Evolutionary conservation across 2,113 vertebrate genomes (phyloP).

Genomic region (Ammodytes marinus): DNA sequence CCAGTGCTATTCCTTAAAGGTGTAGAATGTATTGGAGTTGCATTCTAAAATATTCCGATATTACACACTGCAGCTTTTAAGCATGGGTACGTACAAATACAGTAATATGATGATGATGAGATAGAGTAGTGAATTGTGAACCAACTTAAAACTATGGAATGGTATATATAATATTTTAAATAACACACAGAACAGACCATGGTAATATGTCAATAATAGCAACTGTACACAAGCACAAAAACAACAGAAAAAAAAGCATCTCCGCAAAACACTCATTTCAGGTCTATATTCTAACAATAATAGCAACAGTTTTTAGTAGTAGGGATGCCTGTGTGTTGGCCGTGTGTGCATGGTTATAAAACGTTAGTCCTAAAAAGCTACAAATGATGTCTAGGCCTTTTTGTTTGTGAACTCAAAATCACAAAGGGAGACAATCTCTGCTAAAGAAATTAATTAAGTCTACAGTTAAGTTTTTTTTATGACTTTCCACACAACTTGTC

Average conservation of each 20-base stretch:
- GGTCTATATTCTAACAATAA: background rate
- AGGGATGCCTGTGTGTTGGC: background rate
- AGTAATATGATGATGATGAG: conserved; percentile 54
- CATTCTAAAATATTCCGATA: too few relatives aligned
- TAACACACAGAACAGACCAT: conserved; percentile 73
- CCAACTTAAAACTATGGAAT: conserved; percentile 54
- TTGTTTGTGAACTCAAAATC: conserved; percentile 7
- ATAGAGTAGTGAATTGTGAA: conserved; percentile 59
- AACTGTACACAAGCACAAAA: conserved; percentile 69
- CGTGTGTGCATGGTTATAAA: conserved; percentile 12
- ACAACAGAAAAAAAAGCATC: conserved; percentile 41
- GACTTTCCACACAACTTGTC: conserved; percentile 51
- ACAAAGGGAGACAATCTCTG: conserved; percentile 41
- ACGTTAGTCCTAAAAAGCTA: background rate
- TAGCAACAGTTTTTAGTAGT: background rate
- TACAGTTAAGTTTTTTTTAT: conserved; percentile 44
- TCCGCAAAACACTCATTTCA: conserved; percentile 42
- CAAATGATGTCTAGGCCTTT: background rate
- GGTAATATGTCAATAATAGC: conserved; percentile 47
- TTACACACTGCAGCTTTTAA: background rate
- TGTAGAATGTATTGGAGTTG: too few relatives aligned
- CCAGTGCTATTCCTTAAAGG: conserved; percentile 39
- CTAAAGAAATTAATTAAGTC: conserved; percentile 46
- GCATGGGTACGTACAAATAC: conserved; percentile 57
- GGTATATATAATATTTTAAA: conserved; percentile 64